phyloP scores from a whole-genome alignment of 2,113 vertebrate genomes.

The Corythornis madagascariensis region DNA sequence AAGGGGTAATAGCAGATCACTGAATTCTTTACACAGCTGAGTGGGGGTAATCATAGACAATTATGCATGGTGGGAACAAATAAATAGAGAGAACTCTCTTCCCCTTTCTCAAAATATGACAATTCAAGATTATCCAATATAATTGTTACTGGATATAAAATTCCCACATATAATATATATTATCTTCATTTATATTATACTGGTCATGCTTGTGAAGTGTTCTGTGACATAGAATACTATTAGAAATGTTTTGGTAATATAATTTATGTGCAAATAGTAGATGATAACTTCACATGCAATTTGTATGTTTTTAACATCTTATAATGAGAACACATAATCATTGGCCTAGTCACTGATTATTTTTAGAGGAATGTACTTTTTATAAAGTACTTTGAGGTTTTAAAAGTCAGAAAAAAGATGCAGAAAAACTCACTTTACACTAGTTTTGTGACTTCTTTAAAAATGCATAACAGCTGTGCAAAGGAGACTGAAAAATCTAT shows the following conservation, averaged over 20 bases:
- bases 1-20: no score
- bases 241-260: conserved; percentile 59
- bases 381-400: conserved; percentile 11
- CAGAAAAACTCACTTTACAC: neutral
- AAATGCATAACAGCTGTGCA: neutral
- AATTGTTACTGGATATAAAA: conserved; percentile 9
- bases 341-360: neutral
- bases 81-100: no score
- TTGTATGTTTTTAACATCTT: conserved; percentile 8
- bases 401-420: neutral
- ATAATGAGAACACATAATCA: conserved; percentile 10
- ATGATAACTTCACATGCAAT: conserved; percentile 59
- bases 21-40: no score
- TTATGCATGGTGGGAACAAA: no score
- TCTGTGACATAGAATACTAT: conserved; percentile 37
- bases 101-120: no score
- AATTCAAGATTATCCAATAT: conserved; percentile 32
- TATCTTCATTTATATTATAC: conserved; percentile 9
- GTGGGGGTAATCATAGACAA: no score
- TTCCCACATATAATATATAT: conserved; percentile 40
- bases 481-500: neutral
- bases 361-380: conserved; percentile 21
- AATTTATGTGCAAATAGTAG: conserved; percentile 46
- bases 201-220: conserved; percentile 52
- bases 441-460: neutral